Percentiles rank a stretch among this genome's conserved stretches.
These are phyloP conservation scores for Trigoniulus corallinus DNA, from an alignment of 1,140 invertebrate genomes.

Conservation along the genomic window DNA sequence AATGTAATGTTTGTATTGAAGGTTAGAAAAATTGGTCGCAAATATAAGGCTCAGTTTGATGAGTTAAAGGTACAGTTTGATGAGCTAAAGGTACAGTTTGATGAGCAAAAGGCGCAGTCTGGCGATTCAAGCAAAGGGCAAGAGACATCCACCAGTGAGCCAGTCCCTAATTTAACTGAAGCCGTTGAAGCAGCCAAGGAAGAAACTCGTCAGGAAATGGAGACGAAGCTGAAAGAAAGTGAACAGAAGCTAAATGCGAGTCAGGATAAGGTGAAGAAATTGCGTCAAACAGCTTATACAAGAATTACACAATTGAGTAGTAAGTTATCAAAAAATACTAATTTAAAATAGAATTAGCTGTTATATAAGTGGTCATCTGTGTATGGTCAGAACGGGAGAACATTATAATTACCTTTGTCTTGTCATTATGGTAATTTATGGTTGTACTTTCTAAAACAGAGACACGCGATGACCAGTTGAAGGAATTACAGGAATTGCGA, in stretches of 20 bases:
- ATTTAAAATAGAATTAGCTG: no score
- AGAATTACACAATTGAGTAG: slow-evolving; percentile 13
- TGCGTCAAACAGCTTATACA: slow-evolving; percentile 8
- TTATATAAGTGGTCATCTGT: no score
- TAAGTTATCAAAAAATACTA: no score
- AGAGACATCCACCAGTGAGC: slow-evolving; percentile 22
- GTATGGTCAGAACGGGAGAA: no score
- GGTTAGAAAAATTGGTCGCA: slow-evolving; percentile 76
- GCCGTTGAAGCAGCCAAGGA: slow-evolving; percentile 7
- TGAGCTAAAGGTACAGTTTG: slow-evolving; percentile 16
- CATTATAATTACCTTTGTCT: no score
- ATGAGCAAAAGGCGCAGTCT: slow-evolving; percentile 4
- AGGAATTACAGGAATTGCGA: not conserved
- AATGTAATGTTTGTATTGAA: slow-evolving; percentile 21
- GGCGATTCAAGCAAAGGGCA: slow-evolving; percentile 19
- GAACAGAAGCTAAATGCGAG: slow-evolving; percentile 16
- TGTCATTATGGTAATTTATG: no score
- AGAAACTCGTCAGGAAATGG: slow-evolving; percentile 13
- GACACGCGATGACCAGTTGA: not conserved
- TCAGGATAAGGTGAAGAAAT: not conserved
- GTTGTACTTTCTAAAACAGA: not conserved
- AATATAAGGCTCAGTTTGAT: slow-evolving; percentile 75
- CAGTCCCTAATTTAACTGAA: slow-evolving; percentile 23
- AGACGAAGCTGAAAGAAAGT: slow-evolving; percentile 26
- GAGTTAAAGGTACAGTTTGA: slow-evolving; percentile 44